phyloP scores from a whole-genome alignment of 2,888 invertebrate genomes.

The Microplitis manilae region DNA sequence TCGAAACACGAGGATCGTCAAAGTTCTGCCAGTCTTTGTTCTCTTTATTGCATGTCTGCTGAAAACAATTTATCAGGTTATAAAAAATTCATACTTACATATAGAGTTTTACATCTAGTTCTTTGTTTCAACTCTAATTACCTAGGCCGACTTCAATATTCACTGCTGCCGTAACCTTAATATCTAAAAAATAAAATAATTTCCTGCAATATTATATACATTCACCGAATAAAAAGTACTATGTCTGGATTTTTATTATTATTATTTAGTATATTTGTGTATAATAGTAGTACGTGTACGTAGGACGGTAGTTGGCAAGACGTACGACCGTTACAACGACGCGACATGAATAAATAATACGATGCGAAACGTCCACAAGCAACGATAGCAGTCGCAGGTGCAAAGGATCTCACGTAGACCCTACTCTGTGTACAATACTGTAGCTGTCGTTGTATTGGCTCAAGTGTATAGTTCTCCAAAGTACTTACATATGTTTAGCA shows the following conservation, averaged over 20 bases:
- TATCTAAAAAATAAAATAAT: background rate
- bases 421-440: constrained; percentile 13
- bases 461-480: constrained; percentile 22
- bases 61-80: background rate
- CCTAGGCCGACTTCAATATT: background rate
- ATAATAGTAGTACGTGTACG: background rate
- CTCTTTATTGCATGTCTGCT: background rate
- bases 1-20: background rate
- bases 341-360: constrained; percentile 51
- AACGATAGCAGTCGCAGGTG: constrained; percentile 48
- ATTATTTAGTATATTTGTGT: background rate
- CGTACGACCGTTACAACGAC: constrained; percentile 31
- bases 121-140: background rate
- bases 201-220: no score
- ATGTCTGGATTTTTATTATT: background rate
- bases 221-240: no score
- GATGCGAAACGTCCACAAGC: constrained; percentile 36
- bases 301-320: constrained; percentile 12
- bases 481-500: constrained; percentile 8
- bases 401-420: constrained; percentile 49
- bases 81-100: background rate
- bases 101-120: background rate
- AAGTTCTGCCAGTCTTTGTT: background rate
- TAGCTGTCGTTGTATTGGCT: constrained; percentile 12
- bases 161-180: background rate